Percentiles rank a stretch among this genome's conserved stretches.
Conservation (phyloP, 2,888 invertebrate genomes). For the Athrips mouffetella region DNA sequence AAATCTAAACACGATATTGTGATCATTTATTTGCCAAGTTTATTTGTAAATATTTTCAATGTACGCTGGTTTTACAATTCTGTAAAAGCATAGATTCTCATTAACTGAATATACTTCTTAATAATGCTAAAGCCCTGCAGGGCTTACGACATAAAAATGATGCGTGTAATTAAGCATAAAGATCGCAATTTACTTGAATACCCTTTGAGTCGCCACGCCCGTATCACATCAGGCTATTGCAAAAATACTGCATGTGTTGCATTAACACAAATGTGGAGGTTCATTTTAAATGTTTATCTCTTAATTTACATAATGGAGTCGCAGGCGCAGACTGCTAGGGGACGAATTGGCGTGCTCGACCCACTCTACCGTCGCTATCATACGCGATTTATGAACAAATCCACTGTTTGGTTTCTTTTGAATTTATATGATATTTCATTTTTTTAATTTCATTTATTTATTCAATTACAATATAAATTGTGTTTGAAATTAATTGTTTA, state of each 20-base stretch:
- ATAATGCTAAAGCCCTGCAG: not conserved
- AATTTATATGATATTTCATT: too few species aligned
- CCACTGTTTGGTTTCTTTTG: too few species aligned
- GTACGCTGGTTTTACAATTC: too few species aligned
- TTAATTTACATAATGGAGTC: constrained; percentile 66
- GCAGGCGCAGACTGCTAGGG: constrained; percentile 61
- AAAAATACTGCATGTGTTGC: constrained; percentile 43
- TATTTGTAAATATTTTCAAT: too few species aligned
- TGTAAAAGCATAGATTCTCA: too few species aligned
- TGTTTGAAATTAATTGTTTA: too few species aligned
- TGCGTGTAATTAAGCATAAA: not conserved
- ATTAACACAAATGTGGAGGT: constrained; percentile 53
- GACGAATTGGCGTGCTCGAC: constrained; percentile 32
- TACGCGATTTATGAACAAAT: too few species aligned
- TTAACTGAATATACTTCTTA: too few species aligned
- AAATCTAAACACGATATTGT: too few species aligned
- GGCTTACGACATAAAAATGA: not conserved
- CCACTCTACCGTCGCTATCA: constrained; percentile 25
- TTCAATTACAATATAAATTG: too few species aligned
- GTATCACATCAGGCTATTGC: not conserved
- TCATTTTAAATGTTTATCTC: constrained; percentile 68
- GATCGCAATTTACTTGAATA: constrained; percentile 4
- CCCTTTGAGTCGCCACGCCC: not conserved
- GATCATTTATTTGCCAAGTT: too few species aligned
- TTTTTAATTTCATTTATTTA: too few species aligned